Evolutionary conservation across 2,113 vertebrate species (phyloP).

Genomic region (Nibea coibor): DNA sequence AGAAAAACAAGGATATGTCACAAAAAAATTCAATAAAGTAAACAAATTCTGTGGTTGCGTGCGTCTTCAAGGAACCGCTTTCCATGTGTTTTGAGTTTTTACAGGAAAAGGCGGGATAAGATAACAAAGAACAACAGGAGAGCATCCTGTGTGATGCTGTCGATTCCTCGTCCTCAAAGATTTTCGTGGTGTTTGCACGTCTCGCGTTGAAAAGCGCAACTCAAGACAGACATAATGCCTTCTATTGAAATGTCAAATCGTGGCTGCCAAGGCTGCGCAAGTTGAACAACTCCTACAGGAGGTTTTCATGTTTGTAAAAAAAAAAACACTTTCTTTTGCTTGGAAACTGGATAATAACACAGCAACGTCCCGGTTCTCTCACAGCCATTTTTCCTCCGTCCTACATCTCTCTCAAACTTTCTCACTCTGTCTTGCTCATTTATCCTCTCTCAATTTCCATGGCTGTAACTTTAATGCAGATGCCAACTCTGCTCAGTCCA

Average conservation of each 20-base stretch:
- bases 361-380: background rate
- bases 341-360: slow-evolving; percentile 47
- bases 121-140: slow-evolving; percentile 52
- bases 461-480: slow-evolving; percentile 59
- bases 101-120: slow-evolving; percentile 51
- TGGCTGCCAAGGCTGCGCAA: slow-evolving; percentile 13
- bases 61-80: background rate
- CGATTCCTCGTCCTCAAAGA: background rate
- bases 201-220: background rate
- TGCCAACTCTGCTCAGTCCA: slow-evolving; percentile 65
- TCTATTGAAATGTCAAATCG: background rate
- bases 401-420: slow-evolving; percentile 21
- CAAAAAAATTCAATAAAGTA: background rate
- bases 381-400: background rate
- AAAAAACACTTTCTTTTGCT: slow-evolving; percentile 31
- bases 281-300: slow-evolving; percentile 34
- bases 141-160: slow-evolving; percentile 39
- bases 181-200: slow-evolving; percentile 11
- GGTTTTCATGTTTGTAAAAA: slow-evolving; percentile 6
- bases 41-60: background rate
- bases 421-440: slow-evolving; percentile 51
- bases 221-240: background rate
- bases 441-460: slow-evolving; percentile 62
- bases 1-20: background rate
- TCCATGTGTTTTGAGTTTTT: slow-evolving; percentile 31